phyloP scores from a whole-genome alignment of 2,113 vertebrate genomes.

The Archocentrus centrarchus region DNA sequence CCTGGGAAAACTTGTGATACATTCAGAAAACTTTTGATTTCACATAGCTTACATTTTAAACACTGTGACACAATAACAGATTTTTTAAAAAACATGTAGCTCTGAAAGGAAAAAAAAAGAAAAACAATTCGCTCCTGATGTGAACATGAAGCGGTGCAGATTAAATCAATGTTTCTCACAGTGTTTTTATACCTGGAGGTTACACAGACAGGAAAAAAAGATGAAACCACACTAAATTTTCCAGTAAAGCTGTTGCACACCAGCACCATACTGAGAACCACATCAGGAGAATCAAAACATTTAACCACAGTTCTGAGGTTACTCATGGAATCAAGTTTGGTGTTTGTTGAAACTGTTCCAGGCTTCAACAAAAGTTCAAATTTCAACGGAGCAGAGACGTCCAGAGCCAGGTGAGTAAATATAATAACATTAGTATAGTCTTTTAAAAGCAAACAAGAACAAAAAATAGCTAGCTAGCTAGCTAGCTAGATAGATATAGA shows the following conservation, averaged over 20 bases:
- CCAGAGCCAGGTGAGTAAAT: not conserved
- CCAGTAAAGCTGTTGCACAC: not conserved
- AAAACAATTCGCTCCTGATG: not conserved
- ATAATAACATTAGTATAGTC: not conserved
- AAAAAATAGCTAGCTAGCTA: too few species aligned
- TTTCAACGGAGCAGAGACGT: not conserved
- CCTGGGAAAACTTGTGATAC: slow-evolving; percentile 50
- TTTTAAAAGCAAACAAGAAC: not conserved
- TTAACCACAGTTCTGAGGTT: slow-evolving; percentile 2
- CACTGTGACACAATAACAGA: not conserved
- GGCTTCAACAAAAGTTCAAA: not conserved
- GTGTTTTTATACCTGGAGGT: not conserved
- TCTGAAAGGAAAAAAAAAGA: too few species aligned
- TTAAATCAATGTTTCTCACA: not conserved
- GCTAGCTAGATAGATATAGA: too few species aligned
- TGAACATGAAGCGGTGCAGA: not conserved
- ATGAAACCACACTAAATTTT: slow-evolving; percentile 8
- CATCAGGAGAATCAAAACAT: slow-evolving; percentile 20
- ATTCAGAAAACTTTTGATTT: slow-evolving; percentile 28
- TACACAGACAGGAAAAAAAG: not conserved
- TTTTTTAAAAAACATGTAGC: not conserved
- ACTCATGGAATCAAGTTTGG: not conserved
- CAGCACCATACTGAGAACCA: not conserved
- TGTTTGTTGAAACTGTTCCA: not conserved
- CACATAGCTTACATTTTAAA: not conserved